Evolutionary conservation across 1,140 invertebrate species (phyloP).

Genomic region (Artemia franciscana): DNA sequence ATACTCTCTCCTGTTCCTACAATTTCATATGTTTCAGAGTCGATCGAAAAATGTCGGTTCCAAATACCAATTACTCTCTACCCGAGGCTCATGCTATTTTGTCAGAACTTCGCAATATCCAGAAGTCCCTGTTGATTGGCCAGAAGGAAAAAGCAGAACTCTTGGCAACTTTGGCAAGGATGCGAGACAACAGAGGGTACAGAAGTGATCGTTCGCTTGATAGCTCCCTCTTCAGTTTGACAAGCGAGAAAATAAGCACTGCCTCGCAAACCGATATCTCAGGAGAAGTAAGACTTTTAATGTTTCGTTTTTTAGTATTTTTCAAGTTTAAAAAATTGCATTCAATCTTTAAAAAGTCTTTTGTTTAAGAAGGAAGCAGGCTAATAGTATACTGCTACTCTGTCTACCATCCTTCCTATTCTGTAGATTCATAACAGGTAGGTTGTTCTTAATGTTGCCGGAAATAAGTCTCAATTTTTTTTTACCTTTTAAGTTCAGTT

Average conservation of each 20-base stretch:
- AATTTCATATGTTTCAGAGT: conserved; percentile 45
- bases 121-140: conserved; percentile 63
- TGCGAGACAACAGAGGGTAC: conserved; percentile 51
- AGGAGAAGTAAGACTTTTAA: conserved; percentile 37
- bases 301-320: no score
- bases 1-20: no score
- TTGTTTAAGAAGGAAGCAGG: no score
- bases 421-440: no score
- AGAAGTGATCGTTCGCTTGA: conserved; percentile 55
- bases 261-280: conserved; percentile 85
- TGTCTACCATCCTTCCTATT: no score
- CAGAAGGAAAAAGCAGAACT: conserved; percentile 79
- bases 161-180: conserved; percentile 72
- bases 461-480: no score
- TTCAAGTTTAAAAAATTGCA: background rate
- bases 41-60: conserved; percentile 63
- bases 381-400: no score
- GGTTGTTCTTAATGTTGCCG: no score
- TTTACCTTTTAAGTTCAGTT: no score
- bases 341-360: no score
- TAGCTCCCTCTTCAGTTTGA: conserved; percentile 50
- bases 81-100: conserved; percentile 81
- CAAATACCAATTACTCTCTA: conserved; percentile 68
- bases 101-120: conserved; percentile 71
- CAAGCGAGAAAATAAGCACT: conserved; percentile 60